Evolutionary conservation across 2,113 vertebrate genomes (phyloP).

Genomic region (Zapus hudsonius): DNA sequence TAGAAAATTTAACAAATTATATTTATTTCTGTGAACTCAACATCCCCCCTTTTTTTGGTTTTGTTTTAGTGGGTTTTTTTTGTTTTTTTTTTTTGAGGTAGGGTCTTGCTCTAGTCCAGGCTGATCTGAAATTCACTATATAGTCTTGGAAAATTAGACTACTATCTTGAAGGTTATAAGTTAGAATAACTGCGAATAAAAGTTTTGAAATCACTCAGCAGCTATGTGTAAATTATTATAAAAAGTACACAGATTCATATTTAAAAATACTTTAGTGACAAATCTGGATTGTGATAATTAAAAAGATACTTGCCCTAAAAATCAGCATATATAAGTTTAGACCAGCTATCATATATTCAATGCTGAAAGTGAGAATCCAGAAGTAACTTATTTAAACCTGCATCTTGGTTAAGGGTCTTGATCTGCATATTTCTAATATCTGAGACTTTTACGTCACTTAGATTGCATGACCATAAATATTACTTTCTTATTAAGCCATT

Average conservation of each 20-base stretch:
- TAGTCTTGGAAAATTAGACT: too few species aligned
- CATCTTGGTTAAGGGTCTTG: not conserved
- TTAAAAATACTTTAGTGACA: slow-evolving; percentile 24
- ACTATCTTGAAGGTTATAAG: not conserved
- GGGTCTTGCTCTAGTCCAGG: too few species aligned
- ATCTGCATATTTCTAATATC: not conserved
- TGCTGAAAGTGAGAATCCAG: not conserved
- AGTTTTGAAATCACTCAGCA: slow-evolving; percentile 12
- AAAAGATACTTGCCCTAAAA: not conserved
- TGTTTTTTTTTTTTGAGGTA: too few species aligned
- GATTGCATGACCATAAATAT: not conserved
- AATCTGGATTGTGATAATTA: not conserved
- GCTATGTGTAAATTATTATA: not conserved
- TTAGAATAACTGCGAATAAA: not conserved
- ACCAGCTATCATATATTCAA: not conserved
- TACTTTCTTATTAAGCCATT: not conserved
- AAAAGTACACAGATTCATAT: not conserved
- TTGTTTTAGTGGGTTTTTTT: slow-evolving; percentile 7
- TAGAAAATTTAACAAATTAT: slow-evolving; percentile 5
- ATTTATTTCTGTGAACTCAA: slow-evolving; percentile 27
- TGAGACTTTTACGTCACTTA: slow-evolving; percentile 5
- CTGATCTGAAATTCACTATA: too few species aligned
- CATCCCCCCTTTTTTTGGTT: not conserved
- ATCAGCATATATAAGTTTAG: not conserved
- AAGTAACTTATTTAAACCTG: not conserved